Percentiles rank a stretch among this genome's conserved stretches.
These are phyloP conservation scores for Heteromyza rotundicornis DNA, from an alignment of 2,888 invertebrate species.

Conservation along the genomic window DNA sequence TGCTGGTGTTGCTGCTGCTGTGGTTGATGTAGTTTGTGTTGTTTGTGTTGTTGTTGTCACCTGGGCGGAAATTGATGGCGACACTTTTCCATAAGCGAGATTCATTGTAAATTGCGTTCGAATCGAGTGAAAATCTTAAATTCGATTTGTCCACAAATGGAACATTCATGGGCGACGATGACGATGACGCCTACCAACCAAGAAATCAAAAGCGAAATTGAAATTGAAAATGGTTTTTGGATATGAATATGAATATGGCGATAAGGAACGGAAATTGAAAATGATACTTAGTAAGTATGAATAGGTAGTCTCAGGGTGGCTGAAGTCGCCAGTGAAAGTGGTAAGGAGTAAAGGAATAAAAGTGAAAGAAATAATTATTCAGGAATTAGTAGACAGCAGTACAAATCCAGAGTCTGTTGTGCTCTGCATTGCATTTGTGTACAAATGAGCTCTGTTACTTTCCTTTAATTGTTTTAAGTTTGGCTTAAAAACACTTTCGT, in stretches of 20 bases:
- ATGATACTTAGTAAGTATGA: no score
- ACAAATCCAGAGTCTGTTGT: no score
- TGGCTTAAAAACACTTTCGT: no score
- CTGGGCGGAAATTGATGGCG: constrained; percentile 50
- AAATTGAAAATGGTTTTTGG: neutral
- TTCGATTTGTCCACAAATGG: constrained; percentile 37
- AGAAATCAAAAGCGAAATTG: neutral
- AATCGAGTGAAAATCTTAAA: constrained; percentile 39
- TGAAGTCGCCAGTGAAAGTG: no score
- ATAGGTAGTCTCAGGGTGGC: no score
- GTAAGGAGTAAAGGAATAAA: no score
- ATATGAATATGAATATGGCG: neutral
- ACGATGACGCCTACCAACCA: neutral
- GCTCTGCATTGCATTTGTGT: no score
- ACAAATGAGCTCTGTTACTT: no score
- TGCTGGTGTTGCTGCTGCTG: constrained; percentile 28
- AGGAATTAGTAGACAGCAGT: no score
- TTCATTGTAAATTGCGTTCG: constrained; percentile 53
- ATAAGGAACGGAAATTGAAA: neutral
- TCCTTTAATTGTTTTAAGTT: no score
- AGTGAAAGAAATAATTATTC: no score
- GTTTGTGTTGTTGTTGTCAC: constrained; percentile 14
- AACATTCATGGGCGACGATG: neutral
- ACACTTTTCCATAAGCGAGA: constrained; percentile 32
- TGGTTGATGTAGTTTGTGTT: neutral